Evolutionary conservation across 1,140 invertebrate genomes (phyloP), one percentile per base, ranked within the genome.

Genomic region (Solenopsis fugax): DNA sequence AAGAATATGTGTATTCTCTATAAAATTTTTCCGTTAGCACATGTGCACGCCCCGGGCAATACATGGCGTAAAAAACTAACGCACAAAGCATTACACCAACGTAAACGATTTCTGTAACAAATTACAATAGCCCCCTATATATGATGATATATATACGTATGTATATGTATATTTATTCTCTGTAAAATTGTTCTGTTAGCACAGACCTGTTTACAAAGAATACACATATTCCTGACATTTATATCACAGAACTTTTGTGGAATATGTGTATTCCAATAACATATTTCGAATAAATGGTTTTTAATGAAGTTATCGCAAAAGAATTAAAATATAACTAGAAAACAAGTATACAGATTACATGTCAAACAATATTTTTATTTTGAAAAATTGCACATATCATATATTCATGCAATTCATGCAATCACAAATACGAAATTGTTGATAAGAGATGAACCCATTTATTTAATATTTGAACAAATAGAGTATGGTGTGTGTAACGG

Each of bases 251-350:
- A 45, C 21, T 78, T 65, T 60, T 16, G 16, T n/a, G 24, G n/a
- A 2, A 52, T 50, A 21, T 60, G 5, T 62, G 34, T 34, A 78
- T 64, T 41, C 5, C 7, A 41, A 1, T 24, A 54, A 69, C 18
- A 18, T 41, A 48, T 82, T 72, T 45, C 37, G 12, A 29, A 72
- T 34, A 58, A 82, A 82, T 58, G 54, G 18, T 72, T 41, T 58
- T 58, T 72, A 72, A 72, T 73, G 4, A 82, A 73, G 4, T 72
- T 72, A 72, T 72, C 41, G 67, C 24, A 41, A 58, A 72, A 48
- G 41, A 29, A 72, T 72, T 82, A 58, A 82, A 72, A 82, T 82
- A 73, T 72, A 48, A 58, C 54, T 58, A n/a, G 10, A 45, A 65
- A 69, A 82, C 45, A 71, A 9, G 10, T 45, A 65, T 21, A 37